These are phyloP conservation scores for Eumacrocentrus americanus DNA, from an alignment of 2,888 invertebrate species.

Conservation along the genomic window DNA sequence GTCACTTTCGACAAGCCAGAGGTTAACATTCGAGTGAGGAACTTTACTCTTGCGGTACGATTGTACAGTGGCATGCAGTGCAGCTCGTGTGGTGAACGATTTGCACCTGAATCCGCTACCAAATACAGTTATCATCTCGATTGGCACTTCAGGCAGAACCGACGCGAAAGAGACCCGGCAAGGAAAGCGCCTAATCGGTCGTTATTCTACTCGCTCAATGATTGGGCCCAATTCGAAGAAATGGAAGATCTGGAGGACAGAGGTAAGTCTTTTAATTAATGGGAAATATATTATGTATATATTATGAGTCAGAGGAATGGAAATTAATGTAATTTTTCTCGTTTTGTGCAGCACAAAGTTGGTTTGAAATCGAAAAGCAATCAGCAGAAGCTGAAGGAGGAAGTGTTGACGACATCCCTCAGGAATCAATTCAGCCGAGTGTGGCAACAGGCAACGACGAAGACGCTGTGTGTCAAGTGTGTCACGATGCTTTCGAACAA, in stretches of 20 bases:
- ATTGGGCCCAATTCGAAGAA: constrained; percentile 95
- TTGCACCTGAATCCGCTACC: constrained; percentile 87
- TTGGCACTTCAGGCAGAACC: constrained; percentile 97
- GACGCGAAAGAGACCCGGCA: constrained; percentile 83
- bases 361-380: constrained; percentile 78
- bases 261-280: constrained; percentile 63
- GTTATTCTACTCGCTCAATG: constrained; percentile 89
- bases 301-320: background rate
- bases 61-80: constrained; percentile 95
- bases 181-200: constrained; percentile 82
- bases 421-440: constrained; percentile 70
- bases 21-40: constrained; percentile 74
- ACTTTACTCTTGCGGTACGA: constrained; percentile 71
- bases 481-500: constrained; percentile 91
- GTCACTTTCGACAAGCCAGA: constrained; percentile 75
- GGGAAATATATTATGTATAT: background rate
- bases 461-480: constrained; percentile 82
- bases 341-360: constrained; percentile 75
- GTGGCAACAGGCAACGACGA: constrained; percentile 75
- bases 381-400: constrained; percentile 66
- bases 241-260: constrained; percentile 89
- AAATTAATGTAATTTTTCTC: constrained; percentile 4
- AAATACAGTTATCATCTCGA: constrained; percentile 95
- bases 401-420: constrained; percentile 66
- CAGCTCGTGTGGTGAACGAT: constrained; percentile 93